These are phyloP conservation scores for Elgaria multicarinata DNA, from an alignment of 2,113 vertebrate species.

Conservation along the genomic window DNA sequence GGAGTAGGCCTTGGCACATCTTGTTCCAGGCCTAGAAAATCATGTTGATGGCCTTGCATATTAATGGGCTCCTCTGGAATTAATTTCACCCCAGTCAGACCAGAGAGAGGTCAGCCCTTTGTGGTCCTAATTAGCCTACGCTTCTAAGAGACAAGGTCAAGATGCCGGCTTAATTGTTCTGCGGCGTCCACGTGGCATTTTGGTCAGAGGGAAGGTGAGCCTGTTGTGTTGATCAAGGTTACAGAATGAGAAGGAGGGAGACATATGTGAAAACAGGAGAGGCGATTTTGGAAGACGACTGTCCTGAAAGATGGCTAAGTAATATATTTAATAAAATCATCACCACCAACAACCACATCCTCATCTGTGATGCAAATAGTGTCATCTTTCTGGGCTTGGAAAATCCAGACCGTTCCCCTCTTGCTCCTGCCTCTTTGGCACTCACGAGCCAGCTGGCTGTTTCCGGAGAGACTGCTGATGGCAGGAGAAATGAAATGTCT, in stretches of 20 bases:
- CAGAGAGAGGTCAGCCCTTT: slow-evolving; percentile 41
- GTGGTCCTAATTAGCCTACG: slow-evolving; percentile 50
- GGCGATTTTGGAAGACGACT: not conserved
- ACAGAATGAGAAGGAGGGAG: not conserved
- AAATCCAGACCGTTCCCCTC: not conserved
- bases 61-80: slow-evolving; percentile 45
- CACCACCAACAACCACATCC: not conserved
- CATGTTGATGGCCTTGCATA: not conserved
- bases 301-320: no score
- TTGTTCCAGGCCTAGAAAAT: not conserved
- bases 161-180: slow-evolving; percentile 15
- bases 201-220: not conserved
- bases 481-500: slow-evolving; percentile 14
- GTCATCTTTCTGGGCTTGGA: not conserved
- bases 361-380: not conserved
- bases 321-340: no score
- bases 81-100: slow-evolving; percentile 45
- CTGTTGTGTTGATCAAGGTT: not conserved
- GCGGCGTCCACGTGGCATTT: not conserved
- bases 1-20: not conserved
- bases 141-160: not conserved
- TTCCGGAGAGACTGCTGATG: not conserved
- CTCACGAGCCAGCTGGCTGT: not conserved
- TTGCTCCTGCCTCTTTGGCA: not conserved
- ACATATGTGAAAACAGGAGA: no score